These are phyloP conservation scores for Falcaria lacertinaria DNA, from an alignment of 2,888 invertebrate genomes.

Conservation along the genomic window DNA sequence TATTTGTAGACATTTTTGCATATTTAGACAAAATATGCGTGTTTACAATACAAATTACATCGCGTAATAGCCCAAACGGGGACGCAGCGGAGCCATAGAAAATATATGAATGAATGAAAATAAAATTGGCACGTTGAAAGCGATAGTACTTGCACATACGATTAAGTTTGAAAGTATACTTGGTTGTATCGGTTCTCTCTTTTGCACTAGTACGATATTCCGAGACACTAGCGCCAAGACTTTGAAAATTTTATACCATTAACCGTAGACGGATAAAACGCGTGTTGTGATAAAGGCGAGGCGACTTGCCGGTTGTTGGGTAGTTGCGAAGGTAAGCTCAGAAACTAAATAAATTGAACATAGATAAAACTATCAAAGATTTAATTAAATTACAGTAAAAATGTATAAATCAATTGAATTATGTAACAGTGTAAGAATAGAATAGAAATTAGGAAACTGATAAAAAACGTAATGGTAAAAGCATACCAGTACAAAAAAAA, in stretches of 20 bases:
- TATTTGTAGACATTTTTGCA: background rate
- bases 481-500: too few relatives aligned
- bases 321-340: background rate
- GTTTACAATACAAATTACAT: too few relatives aligned
- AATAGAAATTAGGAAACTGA: too few relatives aligned
- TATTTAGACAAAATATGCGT: too few relatives aligned
- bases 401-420: too few relatives aligned
- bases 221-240: background rate
- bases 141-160: background rate
- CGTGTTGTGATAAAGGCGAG: background rate
- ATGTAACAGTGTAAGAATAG: too few relatives aligned
- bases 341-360: background rate
- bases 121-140: background rate
- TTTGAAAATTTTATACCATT: too few relatives aligned
- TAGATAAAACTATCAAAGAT: background rate
- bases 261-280: background rate
- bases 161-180: background rate
- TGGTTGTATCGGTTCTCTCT: background rate
- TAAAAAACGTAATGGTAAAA: too few relatives aligned
- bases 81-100: too few relatives aligned
- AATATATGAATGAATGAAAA: background rate
- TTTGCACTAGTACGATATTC: background rate
- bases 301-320: background rate
- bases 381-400: too few relatives aligned
- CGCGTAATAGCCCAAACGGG: too few relatives aligned